Evolutionary conservation across 2,888 invertebrate species (phyloP), one percentile per base, ranked within the genome.

Genomic region (Eumerus sabulonum): DNA sequence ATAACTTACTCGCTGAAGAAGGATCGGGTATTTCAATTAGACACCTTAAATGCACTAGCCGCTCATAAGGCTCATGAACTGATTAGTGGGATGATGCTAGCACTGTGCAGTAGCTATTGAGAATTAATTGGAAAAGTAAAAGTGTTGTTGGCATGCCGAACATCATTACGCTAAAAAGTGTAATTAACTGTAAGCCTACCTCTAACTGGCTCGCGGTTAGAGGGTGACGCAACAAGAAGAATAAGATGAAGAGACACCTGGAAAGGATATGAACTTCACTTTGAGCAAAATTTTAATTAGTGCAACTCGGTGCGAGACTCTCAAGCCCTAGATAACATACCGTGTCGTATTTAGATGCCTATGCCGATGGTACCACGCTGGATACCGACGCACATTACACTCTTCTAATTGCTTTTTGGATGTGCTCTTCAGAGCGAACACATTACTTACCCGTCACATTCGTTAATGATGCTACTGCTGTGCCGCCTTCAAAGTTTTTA

Each of bases 281-380:
- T 76, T 70, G 74, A 38, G 74, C 62, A 76, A 70, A 76, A 76
- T 76, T 76, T 76, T 76, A 76, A 70, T 76, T 76, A 76, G 74
- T 76, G 68, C 57, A 70, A 47, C 62, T 62, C 50, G 62, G 38
- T 27, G 7, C 27, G 3, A 27, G 48, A 11, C 3, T 17, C 19
- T 1, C 12, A 5, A 1, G 11, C 1, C 3, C 47, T 48, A 36
- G 38, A 27, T 27, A 7, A 27, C 27, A 27, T 27, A 27, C 27
- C 27, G 11, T 16, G 9, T n/a, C 12, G 19, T 27, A 12, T n/a
- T 11, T 38, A 1, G 71, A 17, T 57, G 70, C 36, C 35, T 56
- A 36, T 27, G 7, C 27, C 27, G 7, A n/a, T n/a, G n/a, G 3
- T 7, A 27, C 7, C 27, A 27, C 27, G 27, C 7, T 54, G 48